A percentile compares a stretch with the other conserved stretches of the same genome.
Evolutionary conservation across 1,140 invertebrate genomes (phyloP).

Genomic region (Drosophila rufa): DNA sequence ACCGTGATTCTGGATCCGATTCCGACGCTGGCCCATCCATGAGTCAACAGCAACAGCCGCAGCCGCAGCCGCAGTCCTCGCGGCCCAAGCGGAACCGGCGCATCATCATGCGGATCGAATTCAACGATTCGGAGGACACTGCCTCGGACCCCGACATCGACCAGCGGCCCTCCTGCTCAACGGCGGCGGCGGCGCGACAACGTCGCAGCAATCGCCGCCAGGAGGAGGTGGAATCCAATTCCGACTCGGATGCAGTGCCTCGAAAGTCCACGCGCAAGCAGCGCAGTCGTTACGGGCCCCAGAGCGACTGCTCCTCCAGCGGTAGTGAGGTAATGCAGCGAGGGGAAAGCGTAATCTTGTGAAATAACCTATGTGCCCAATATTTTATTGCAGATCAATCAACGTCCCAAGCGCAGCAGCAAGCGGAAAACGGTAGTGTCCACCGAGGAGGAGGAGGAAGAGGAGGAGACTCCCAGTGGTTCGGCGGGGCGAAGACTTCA

Average conservation of each 20-base stretch:
- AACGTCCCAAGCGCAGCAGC: slow-evolving; percentile 23
- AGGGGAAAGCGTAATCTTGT: background rate
- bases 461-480: background rate
- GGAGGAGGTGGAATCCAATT: slow-evolving; percentile 42
- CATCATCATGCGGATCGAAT: slow-evolving; percentile 84
- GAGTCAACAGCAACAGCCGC: slow-evolving; percentile 56
- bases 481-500: no score
- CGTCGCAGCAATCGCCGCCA: slow-evolving; percentile 18
- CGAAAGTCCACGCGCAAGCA: slow-evolving; percentile 51
- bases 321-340: slow-evolving; percentile 80
- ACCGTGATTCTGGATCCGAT: slow-evolving; percentile 51
- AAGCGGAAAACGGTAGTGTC: slow-evolving; percentile 42
- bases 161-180: slow-evolving; percentile 40
- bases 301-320: slow-evolving; percentile 69
- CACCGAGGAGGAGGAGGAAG: slow-evolving; percentile 45
- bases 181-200: slow-evolving; percentile 21
- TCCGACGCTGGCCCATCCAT: slow-evolving; percentile 62
- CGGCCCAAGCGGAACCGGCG: slow-evolving; percentile 67
- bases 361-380: background rate
- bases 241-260: slow-evolving; percentile 61
- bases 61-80: background rate
- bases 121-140: slow-evolving; percentile 75
- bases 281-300: slow-evolving; percentile 76
- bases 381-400: slow-evolving; percentile 36
- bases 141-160: slow-evolving; percentile 52